These are phyloP conservation scores for Ganaspis sp. DNA, from an alignment of 1,140 invertebrate genomes.

Conservation along the genomic window DNA sequence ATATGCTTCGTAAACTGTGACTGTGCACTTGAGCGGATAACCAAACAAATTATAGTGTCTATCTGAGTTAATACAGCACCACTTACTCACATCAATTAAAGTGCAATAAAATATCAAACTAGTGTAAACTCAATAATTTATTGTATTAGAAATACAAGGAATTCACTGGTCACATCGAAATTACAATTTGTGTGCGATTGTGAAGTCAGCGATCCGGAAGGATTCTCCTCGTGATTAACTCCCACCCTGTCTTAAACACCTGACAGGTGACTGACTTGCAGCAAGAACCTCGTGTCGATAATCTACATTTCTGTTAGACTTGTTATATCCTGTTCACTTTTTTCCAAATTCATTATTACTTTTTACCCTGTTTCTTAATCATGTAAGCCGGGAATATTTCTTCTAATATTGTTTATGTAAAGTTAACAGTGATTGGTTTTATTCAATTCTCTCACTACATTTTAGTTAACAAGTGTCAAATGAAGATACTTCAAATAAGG, in stretches of 20 bases:
- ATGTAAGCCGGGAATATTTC: no score
- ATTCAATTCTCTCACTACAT: no score
- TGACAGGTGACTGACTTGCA: constrained; percentile 38
- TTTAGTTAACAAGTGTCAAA: no score
- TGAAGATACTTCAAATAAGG: no score
- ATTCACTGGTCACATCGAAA: not conserved
- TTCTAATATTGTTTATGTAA: no score
- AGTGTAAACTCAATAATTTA: not conserved
- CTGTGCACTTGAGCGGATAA: constrained; percentile 52
- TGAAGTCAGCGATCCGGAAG: constrained; percentile 59
- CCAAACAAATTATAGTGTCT: constrained; percentile 44
- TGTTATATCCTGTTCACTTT: not conserved
- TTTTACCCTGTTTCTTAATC: no score
- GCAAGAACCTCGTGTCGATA: not conserved
- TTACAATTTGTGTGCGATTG: constrained; percentile 47
- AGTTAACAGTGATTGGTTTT: no score
- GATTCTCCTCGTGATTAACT: constrained; percentile 59
- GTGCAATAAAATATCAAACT: not conserved
- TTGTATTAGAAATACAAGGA: not conserved
- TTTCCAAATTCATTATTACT: not conserved
- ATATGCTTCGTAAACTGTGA: constrained; percentile 61
- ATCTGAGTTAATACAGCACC: constrained; percentile 36
- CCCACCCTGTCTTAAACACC: constrained; percentile 56
- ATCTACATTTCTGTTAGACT: constrained; percentile 5
- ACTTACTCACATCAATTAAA: constrained; percentile 34